phyloP scores from a whole-genome alignment of 2,888 invertebrate species.

The Apotomis capreana region DNA sequence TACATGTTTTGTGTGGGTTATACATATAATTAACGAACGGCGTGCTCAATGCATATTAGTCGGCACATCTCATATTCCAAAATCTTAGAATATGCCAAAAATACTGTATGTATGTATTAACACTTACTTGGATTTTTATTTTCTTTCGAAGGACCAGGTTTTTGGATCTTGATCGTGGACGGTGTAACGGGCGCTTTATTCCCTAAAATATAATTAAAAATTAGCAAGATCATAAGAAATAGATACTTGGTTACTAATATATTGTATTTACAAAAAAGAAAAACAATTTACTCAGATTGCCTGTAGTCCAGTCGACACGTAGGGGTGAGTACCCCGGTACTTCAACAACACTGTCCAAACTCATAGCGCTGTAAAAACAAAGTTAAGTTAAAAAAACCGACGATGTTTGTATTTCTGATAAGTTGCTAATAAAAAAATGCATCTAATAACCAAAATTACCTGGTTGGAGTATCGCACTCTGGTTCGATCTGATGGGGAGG shows the following conservation, averaged over 20 bases:
- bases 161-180: background rate
- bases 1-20: no score
- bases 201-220: background rate
- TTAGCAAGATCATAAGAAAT: background rate
- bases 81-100: no score
- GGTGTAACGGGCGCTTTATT: background rate
- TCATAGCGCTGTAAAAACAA: background rate
- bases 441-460: background rate
- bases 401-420: background rate
- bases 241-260: background rate
- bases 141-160: no score
- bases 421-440: background rate
- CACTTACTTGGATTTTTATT: no score
- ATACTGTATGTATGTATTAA: no score
- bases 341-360: slow-evolving; percentile 1
- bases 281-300: background rate
- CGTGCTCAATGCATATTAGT: no score
- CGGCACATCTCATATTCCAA: no score
- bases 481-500: background rate
- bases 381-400: background rate
- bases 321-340: background rate
- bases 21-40: no score
- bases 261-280: no score
- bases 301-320: no score
- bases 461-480: slow-evolving; percentile 1